Conservation (phyloP, 2,888 invertebrate genomes). For the Sylvicola fuscatus region DNA sequence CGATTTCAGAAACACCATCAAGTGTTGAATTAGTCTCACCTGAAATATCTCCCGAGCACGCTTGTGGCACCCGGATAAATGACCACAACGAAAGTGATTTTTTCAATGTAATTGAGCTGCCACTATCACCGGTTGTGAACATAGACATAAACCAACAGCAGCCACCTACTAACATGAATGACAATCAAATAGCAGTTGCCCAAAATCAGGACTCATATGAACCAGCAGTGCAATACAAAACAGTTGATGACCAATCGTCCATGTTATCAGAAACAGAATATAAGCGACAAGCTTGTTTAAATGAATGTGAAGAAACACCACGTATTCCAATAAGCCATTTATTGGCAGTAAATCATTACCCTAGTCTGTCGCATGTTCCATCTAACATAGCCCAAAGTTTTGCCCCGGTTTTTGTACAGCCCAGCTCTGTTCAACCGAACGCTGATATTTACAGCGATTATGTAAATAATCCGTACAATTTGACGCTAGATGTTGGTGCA, state of each 20-base stretch:
- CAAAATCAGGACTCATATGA: not conserved
- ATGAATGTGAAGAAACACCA: conserved; percentile 6
- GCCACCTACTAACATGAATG: conserved; percentile 4
- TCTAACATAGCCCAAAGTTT: conserved; percentile 22
- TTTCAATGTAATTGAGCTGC: too few relatives aligned
- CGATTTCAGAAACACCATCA: too few relatives aligned
- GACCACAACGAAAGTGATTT: too few relatives aligned
- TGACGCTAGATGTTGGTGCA: conserved; percentile 18
- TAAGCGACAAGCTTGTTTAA: not conserved
- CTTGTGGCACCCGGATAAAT: too few relatives aligned
- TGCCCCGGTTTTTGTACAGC: conserved; percentile 15
- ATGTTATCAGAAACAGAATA: too few relatives aligned
- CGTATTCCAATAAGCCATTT: conserved; percentile 20
- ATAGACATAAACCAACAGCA: too few relatives aligned
- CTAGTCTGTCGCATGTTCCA: conserved; percentile 17
- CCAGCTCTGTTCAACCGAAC: conserved; percentile 8
- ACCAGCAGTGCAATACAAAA: too few relatives aligned
- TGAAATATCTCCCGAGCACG: not conserved
- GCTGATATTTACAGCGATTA: conserved; percentile 22
- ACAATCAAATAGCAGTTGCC: not conserved
- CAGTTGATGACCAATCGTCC: too few relatives aligned
- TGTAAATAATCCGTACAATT: conserved; percentile 23
- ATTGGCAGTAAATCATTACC: conserved; percentile 18
- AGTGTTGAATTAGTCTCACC: not conserved
- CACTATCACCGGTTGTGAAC: too few relatives aligned